These are phyloP conservation scores for Acrocephalus kingi DNA, from an alignment of 2,113 vertebrate species.

Conservation along the genomic window DNA sequence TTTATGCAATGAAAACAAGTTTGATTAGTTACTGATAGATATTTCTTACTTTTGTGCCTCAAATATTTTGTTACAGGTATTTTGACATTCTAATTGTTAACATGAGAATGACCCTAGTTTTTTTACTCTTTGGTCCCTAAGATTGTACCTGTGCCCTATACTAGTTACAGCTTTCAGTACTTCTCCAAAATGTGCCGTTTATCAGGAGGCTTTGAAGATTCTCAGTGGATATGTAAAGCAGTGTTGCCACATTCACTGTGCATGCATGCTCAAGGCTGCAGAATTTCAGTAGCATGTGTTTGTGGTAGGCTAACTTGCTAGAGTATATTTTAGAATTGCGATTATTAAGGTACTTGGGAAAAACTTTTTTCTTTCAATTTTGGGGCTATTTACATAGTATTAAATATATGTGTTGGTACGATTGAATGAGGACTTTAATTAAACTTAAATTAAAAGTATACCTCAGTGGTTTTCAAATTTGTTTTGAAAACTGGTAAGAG, in stretches of 20 bases:
- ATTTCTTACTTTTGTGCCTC: background rate
- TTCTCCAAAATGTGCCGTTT: conserved; percentile 30
- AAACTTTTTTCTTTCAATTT: conserved; percentile 32
- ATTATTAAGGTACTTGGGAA: conserved; percentile 41
- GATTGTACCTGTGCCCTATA: background rate
- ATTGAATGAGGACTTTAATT: conserved; percentile 66
- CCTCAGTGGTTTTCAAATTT: conserved; percentile 59
- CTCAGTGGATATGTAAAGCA: conserved; percentile 61
- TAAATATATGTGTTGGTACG: conserved; percentile 56
- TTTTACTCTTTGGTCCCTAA: background rate
- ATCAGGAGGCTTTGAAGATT: conserved; percentile 25
- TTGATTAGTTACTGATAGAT: background rate
- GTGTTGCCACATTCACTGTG: conserved; percentile 9
- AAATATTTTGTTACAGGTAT: background rate
- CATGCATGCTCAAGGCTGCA: conserved; percentile 52
- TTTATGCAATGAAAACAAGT: background rate
- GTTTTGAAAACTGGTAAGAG: conserved; percentile 53
- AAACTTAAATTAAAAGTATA: conserved; percentile 60
- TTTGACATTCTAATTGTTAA: background rate
- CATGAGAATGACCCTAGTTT: background rate
- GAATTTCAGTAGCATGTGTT: conserved; percentile 46
- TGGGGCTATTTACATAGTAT: conserved; percentile 65
- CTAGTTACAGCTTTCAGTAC: background rate
- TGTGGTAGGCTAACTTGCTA: conserved; percentile 22
- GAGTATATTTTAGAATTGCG: conserved; percentile 47